These are phyloP conservation scores for Anguilla pacifica DNA, from an alignment of 2,797 vertebrate species.

Conservation along the genomic window DNA sequence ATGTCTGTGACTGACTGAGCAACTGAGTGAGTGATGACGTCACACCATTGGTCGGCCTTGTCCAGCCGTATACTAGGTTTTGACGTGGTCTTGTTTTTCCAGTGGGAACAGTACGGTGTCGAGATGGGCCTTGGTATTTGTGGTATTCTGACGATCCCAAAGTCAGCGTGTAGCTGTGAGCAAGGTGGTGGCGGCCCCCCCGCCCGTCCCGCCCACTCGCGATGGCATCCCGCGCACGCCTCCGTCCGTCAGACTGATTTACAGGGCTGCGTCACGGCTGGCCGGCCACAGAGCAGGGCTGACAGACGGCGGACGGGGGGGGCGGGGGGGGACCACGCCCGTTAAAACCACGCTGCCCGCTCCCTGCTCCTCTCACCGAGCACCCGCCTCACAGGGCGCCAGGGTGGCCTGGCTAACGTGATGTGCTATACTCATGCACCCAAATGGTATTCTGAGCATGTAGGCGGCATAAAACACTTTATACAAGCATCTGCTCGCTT, in stretches of 20 bases:
- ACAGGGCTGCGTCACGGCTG: slow-evolving; percentile 3
- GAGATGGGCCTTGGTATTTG: not conserved
- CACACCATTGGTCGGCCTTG: no score
- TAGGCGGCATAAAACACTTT: no score
- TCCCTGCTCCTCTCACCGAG: not conserved
- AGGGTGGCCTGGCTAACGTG: no score
- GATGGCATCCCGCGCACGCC: not conserved
- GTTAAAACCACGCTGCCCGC: not conserved
- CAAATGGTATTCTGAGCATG: no score
- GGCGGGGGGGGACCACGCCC: not conserved
- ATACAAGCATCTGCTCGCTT: no score
- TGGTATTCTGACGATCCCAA: not conserved
- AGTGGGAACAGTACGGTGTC: not conserved
- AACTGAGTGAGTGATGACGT: no score
- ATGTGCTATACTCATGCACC: no score
- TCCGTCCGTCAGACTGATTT: not conserved
- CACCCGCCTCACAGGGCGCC: not conserved
- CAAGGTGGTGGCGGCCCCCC: no score
- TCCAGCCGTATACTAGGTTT: no score
- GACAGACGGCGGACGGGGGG: not conserved
- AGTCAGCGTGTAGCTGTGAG: no score
- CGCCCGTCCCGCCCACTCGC: not conserved
- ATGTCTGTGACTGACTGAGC: no score
- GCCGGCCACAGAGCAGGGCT: not conserved
- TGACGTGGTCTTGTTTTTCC: no score